Evolutionary conservation across 2,888 invertebrate species (phyloP).

Genomic region (Lobophora halterata): DNA sequence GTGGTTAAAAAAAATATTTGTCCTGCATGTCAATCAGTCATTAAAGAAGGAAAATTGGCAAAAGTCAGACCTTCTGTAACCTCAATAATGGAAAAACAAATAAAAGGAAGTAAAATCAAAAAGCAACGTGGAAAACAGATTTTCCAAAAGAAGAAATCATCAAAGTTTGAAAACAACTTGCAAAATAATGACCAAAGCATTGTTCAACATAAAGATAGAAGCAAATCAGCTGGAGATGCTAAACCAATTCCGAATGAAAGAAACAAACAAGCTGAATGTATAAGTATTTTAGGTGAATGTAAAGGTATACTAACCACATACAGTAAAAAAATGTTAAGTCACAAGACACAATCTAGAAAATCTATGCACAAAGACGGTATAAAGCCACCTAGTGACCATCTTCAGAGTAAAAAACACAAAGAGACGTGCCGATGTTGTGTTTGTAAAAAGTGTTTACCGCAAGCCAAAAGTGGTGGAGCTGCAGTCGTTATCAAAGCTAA

Average conservation of each 20-base stretch:
- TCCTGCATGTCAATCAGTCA: neutral
- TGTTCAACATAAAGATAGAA: too few species aligned
- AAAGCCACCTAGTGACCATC: too few species aligned
- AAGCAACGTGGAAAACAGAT: neutral
- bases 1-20: neutral
- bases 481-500: neutral
- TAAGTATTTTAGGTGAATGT: slow-evolving; percentile 2
- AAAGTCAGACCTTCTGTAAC: neutral
- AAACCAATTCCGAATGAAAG: too few species aligned
- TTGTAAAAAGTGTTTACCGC: slow-evolving; percentile 1
- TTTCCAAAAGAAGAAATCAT: neutral
- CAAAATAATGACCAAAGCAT: neutral
- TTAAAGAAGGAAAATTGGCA: neutral
- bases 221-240: too few species aligned
- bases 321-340: neutral
- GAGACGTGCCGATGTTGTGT: slow-evolving; percentile 2
- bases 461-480: neutral
- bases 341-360: too few species aligned
- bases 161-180: neutral
- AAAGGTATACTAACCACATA: neutral
- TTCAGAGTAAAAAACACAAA: neutral
- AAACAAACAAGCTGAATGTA: neutral
- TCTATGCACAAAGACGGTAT: too few species aligned
- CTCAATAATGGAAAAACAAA: neutral
- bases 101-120: neutral